phyloP scores from a whole-genome alignment of 1,140 invertebrate genomes.

The Octopus sinensis region DNA sequence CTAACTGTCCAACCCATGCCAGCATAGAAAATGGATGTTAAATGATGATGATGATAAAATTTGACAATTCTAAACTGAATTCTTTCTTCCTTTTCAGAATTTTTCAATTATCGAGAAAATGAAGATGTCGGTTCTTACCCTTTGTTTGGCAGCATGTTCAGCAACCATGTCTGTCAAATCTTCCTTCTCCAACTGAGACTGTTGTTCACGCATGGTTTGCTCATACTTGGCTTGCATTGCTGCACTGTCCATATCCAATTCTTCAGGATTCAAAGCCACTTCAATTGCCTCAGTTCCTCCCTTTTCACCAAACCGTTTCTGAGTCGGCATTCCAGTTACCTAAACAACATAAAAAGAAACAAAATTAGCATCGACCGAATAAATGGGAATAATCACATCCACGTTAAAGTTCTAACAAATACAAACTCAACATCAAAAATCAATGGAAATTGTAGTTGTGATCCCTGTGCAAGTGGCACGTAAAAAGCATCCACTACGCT shows the following conservation, averaged over 20 bases:
- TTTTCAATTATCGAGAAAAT: neutral
- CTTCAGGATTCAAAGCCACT: slow-evolving; percentile 92
- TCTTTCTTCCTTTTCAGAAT: neutral
- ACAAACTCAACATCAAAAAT: too few relatives aligned
- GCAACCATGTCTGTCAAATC: slow-evolving; percentile 98
- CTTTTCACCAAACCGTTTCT: slow-evolving; percentile 44
- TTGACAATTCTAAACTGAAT: neutral
- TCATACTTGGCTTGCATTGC: slow-evolving; percentile 96
- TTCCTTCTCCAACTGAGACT: slow-evolving; percentile 82
- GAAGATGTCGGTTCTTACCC: slow-evolving; percentile 31
- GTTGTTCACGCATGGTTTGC: slow-evolving; percentile 88
- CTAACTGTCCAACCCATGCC: too few relatives aligned
- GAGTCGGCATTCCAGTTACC: slow-evolving; percentile 26
- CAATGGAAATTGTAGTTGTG: too few relatives aligned
- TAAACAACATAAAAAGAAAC: neutral
- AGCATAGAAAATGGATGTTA: neutral
- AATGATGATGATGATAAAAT: neutral
- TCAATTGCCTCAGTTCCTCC: slow-evolving; percentile 68
- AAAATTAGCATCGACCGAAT: neutral
- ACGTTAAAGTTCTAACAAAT: too few relatives aligned
- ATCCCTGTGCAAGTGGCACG: too few relatives aligned
- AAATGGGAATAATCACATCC: too few relatives aligned
- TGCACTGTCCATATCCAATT: slow-evolving; percentile 88
- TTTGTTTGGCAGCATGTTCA: slow-evolving; percentile 90
- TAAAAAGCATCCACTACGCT: too few relatives aligned